Evolutionary conservation across 2,797 vertebrate genomes (phyloP).

Genomic region (Peromyscus nudipes): DNA sequence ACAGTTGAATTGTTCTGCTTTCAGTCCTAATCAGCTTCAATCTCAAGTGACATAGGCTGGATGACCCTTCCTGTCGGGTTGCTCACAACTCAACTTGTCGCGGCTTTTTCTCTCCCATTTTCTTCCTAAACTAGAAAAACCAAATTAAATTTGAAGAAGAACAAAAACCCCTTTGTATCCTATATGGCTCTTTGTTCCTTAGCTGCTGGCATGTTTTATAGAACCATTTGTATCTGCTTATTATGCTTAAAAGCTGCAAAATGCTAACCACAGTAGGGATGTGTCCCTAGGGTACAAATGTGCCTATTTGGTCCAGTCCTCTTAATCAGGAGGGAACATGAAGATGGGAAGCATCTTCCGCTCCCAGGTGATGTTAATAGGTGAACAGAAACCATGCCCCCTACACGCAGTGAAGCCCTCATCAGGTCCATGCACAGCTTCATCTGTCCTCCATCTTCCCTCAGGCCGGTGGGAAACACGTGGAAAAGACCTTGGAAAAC

Average conservation of each 20-base stretch:
- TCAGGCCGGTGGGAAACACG: background rate
- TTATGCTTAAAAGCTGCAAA: constrained; percentile 12
- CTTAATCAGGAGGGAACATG: background rate
- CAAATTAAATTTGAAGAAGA: background rate
- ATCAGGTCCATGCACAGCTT: background rate
- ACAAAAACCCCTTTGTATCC: background rate
- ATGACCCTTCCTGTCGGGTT: background rate
- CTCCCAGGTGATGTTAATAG: background rate
- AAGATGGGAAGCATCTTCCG: background rate
- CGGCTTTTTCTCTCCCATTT: background rate
- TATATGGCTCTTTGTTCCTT: background rate
- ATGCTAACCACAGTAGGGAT: background rate
- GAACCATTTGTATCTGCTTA: constrained; percentile 9
- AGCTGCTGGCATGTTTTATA: background rate
- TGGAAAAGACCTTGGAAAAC: background rate
- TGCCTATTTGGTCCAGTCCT: background rate
- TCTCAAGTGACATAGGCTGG: background rate
- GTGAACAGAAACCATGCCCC: background rate
- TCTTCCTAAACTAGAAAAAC: background rate
- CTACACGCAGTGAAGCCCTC: background rate
- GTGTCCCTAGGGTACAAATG: background rate
- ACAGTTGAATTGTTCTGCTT: background rate
- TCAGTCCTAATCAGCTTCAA: background rate
- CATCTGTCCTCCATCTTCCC: background rate
- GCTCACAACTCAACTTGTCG: background rate